A percentile compares a stretch with the other conserved stretches of the same genome.
Evolutionary conservation across 1,140 invertebrate genomes (phyloP).

Genomic region (Nasonia longicornis): DNA sequence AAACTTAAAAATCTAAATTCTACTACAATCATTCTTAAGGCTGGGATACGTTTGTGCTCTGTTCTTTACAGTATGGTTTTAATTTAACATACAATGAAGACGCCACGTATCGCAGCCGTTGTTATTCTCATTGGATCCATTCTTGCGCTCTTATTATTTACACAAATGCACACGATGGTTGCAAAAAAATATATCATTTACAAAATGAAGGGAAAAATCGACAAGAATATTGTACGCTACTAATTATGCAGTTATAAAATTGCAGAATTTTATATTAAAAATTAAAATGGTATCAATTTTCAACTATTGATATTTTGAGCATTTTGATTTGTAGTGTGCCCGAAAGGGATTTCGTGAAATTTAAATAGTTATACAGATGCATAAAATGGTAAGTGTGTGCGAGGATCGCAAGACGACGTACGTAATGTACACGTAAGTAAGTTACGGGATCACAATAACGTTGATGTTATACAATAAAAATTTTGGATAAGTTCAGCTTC

Average conservation of each 20-base stretch:
- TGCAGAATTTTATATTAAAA: constrained; percentile 1
- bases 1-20: constrained; percentile 30
- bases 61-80: constrained; percentile 27
- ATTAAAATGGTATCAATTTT: background rate
- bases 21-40: constrained; percentile 28
- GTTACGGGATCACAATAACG: constrained; percentile 35
- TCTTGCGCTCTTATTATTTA: constrained; percentile 56
- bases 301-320: background rate
- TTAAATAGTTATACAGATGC: constrained; percentile 12
- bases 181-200: constrained; percentile 43
- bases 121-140: constrained; percentile 9
- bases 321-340: background rate
- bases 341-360: background rate
- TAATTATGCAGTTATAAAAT: constrained; percentile 43
- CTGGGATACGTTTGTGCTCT: constrained; percentile 8
- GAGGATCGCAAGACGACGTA: constrained; percentile 32
- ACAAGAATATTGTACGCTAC: constrained; percentile 27
- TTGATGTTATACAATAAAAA: constrained; percentile 46
- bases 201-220: constrained; percentile 31
- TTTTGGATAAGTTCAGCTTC: constrained; percentile 47
- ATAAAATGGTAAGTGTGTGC: constrained; percentile 39
- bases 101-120: background rate
- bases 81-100: background rate
- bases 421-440: constrained; percentile 18
- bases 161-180: constrained; percentile 61